Percentiles rank a stretch among this genome's conserved stretches.
These are phyloP conservation scores for Coregonus clupeaformis DNA, from an alignment of 2,113 vertebrate species.

Conservation along the genomic window DNA sequence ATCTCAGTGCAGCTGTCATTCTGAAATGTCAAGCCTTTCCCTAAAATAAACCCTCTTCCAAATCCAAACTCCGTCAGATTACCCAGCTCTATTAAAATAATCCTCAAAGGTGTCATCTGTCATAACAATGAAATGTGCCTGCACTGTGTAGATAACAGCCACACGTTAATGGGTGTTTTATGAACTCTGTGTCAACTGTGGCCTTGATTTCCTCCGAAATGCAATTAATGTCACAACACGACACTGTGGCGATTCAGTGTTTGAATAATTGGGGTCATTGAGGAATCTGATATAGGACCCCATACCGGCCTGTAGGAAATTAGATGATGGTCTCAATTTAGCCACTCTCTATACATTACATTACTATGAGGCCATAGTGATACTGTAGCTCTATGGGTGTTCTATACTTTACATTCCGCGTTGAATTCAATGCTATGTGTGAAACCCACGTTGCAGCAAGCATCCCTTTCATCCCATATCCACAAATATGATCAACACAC, in stretches of 20 bases:
- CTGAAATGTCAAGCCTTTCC: neutral
- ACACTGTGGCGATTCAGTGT: neutral
- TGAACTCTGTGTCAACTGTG: conserved; percentile 17
- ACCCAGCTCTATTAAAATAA: conserved; percentile 1
- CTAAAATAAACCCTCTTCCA: neutral
- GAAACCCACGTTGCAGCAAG: too few species aligned
- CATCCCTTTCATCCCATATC: too few species aligned
- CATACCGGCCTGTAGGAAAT: neutral
- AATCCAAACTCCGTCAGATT: neutral
- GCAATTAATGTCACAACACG: conserved; percentile 17
- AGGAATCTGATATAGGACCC: conserved; percentile 5
- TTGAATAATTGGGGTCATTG: conserved; percentile 17
- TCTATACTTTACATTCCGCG: neutral
- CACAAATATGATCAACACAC: neutral
- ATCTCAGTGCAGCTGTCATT: neutral
- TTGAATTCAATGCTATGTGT: neutral
- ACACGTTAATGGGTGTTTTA: neutral
- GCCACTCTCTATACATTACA: neutral
- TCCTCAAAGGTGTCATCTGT: conserved; percentile 2
- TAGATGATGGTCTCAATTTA: neutral
- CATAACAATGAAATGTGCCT: neutral
- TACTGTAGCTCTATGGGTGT: neutral
- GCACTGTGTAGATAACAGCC: neutral
- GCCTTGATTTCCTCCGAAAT: conserved; percentile 8
- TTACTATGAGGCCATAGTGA: neutral